These are phyloP conservation scores for Drosophila arizonae DNA, from an alignment of 1,140 invertebrate species.

Conservation along the genomic window DNA sequence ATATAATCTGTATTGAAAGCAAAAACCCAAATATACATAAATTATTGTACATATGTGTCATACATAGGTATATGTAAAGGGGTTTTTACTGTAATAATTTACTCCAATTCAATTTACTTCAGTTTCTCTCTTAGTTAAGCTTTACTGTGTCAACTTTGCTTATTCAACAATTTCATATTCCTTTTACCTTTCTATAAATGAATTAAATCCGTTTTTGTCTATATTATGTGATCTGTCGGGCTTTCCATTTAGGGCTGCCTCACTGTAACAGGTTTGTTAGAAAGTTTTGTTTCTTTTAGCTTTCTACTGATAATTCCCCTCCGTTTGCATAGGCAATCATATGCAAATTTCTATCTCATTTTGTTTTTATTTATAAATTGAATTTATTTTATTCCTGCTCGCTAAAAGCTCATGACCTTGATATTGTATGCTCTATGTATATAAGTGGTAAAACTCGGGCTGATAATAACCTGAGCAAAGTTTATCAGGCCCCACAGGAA, in stretches of 20 bases:
- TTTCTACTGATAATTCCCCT: constrained; percentile 30
- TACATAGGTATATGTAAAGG: too few species aligned
- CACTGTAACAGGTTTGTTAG: constrained; percentile 52
- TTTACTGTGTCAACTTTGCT: too few species aligned
- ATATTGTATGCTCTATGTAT: constrained; percentile 28
- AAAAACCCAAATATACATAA: too few species aligned
- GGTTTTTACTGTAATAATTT: too few species aligned
- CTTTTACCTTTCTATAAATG: neutral
- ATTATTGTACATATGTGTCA: too few species aligned
- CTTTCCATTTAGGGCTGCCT: constrained; percentile 45
- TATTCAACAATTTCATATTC: too few species aligned
- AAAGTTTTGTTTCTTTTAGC: constrained; percentile 44
- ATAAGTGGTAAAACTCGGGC: neutral
- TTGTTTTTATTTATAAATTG: constrained; percentile 7
- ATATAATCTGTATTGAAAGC: too few species aligned
- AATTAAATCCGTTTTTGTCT: neutral
- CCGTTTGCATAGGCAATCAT: constrained; percentile 19
- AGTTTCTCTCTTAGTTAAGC: too few species aligned
- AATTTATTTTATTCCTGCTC: constrained; percentile 2
- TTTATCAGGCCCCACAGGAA: constrained; percentile 45
- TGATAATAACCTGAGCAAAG: constrained; percentile 15
- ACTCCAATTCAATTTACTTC: too few species aligned
- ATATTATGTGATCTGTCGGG: neutral
- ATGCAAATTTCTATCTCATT: constrained; percentile 25
- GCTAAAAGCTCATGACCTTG: constrained; percentile 50